Evolutionary conservation across 2,113 vertebrate genomes (phyloP).

Genomic region (Hippotragus niger): DNA sequence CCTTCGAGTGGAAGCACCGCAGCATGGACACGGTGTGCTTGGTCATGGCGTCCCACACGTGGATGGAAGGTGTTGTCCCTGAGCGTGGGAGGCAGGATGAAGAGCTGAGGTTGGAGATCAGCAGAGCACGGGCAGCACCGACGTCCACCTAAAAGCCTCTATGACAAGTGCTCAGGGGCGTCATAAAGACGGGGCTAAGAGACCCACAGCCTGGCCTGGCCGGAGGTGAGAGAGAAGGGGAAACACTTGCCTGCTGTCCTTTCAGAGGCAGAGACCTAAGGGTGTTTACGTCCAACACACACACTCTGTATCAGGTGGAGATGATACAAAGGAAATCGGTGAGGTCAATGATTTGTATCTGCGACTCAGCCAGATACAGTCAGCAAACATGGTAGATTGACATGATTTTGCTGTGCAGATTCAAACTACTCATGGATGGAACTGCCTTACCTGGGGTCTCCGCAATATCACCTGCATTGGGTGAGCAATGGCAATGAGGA

Average conservation of each 20-base stretch:
- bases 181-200: neutral
- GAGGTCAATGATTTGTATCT: slow-evolving; percentile 74
- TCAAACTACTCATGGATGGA: slow-evolving; percentile 63
- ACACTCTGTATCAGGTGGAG: neutral
- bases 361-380: slow-evolving; percentile 74
- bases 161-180: neutral
- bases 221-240: slow-evolving; percentile 12
- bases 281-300: neutral
- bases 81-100: neutral
- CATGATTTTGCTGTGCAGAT: slow-evolving; percentile 64
- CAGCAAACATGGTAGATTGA: slow-evolving; percentile 60
- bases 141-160: neutral
- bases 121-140: accelerated
- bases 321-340: slow-evolving; percentile 60
- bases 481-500: slow-evolving; percentile 88
- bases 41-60: slow-evolving; percentile 96
- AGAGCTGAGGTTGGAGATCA: neutral
- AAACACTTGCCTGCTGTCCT: neutral
- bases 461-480: slow-evolving; percentile 89
- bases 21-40: slow-evolving; percentile 97
- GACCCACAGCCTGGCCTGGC: neutral
- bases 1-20: slow-evolving; percentile 93
- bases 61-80: slow-evolving; percentile 95
- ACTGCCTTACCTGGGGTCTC: slow-evolving; percentile 92
- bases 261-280: slow-evolving; percentile 45